Percentiles rank a stretch among this genome's conserved stretches.
These are phyloP conservation scores for Saguinus midas DNA, from an alignment of 2,113 vertebrate genomes.

Conservation along the genomic window DNA sequence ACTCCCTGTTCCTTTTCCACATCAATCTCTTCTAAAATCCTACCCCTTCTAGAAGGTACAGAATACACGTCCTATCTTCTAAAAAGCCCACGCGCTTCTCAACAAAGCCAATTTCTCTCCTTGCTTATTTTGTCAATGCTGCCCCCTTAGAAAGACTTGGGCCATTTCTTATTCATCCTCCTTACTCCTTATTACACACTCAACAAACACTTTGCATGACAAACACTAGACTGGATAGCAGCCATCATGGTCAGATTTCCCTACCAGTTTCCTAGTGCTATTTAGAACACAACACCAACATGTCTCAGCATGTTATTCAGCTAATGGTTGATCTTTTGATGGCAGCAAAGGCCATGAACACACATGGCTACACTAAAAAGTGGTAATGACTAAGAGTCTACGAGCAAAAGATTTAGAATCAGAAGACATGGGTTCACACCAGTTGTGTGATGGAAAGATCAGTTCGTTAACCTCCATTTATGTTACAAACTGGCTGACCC, in stretches of 20 bases:
- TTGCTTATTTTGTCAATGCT: neutral
- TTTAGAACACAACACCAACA: neutral
- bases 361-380: neutral
- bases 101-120: neutral
- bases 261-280: neutral
- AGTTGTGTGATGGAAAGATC: neutral
- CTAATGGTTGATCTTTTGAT: neutral
- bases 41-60: neutral
- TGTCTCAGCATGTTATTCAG: neutral
- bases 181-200: neutral
- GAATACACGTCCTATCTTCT: rapidly evolving
- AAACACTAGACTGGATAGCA: neutral
- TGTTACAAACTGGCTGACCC: neutral
- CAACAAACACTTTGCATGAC: rapidly evolving
- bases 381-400: no score
- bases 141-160: neutral
- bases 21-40: neutral
- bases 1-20: neutral
- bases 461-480: neutral
- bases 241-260: rapidly evolving
- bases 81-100: neutral
- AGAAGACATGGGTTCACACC: neutral
- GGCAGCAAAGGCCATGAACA: neutral
- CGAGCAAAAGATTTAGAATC: neutral
- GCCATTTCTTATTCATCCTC: rapidly evolving